These are phyloP conservation scores for Silurus meridionalis DNA, from an alignment of 2,113 vertebrate species.

Conservation along the genomic window DNA sequence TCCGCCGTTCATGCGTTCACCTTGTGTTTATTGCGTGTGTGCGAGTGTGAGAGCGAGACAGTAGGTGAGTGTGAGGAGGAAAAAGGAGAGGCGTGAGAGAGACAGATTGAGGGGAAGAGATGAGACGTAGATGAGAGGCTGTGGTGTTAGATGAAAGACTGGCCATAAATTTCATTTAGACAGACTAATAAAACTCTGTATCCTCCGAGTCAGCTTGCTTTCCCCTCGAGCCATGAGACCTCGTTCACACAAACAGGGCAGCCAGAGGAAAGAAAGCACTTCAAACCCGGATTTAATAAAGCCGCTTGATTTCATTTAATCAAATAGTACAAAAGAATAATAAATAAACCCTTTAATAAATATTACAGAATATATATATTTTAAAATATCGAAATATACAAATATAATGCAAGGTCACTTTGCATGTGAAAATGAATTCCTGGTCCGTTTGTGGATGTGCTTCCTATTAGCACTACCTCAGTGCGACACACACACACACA, in stretches of 20 bases:
- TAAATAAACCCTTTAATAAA: slow-evolving; percentile 79
- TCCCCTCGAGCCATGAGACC: slow-evolving; percentile 61
- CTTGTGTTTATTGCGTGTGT: slow-evolving; percentile 22
- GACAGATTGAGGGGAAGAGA: slow-evolving; percentile 63
- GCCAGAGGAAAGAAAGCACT: slow-evolving; percentile 14
- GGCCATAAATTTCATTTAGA: slow-evolving; percentile 75
- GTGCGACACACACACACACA: slow-evolving; percentile 27
- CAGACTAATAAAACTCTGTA: slow-evolving; percentile 72
- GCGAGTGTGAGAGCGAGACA: slow-evolving; percentile 36
- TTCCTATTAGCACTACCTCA: slow-evolving; percentile 2
- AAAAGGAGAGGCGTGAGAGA: slow-evolving; percentile 74
- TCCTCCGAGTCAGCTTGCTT: slow-evolving; percentile 59
- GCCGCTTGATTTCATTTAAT: slow-evolving; percentile 59
- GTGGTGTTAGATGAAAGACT: slow-evolving; percentile 65
- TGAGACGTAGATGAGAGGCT: slow-evolving; percentile 57
- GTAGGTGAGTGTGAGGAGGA: slow-evolving; percentile 59
- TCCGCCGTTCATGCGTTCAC: slow-evolving; percentile 1
- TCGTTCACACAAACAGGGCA: slow-evolving; percentile 41
- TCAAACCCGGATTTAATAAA: slow-evolving; percentile 36
- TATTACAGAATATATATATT: slow-evolving; percentile 63
- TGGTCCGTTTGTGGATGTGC: slow-evolving; percentile 18
- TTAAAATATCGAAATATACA: slow-evolving; percentile 63
- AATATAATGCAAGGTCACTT: slow-evolving; percentile 11
- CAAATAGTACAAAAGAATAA: slow-evolving; percentile 64
- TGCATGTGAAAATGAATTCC: slow-evolving; percentile 24